Evolutionary conservation across 2,888 invertebrate species (phyloP).

Genomic region (Sesia bembeciformis): DNA sequence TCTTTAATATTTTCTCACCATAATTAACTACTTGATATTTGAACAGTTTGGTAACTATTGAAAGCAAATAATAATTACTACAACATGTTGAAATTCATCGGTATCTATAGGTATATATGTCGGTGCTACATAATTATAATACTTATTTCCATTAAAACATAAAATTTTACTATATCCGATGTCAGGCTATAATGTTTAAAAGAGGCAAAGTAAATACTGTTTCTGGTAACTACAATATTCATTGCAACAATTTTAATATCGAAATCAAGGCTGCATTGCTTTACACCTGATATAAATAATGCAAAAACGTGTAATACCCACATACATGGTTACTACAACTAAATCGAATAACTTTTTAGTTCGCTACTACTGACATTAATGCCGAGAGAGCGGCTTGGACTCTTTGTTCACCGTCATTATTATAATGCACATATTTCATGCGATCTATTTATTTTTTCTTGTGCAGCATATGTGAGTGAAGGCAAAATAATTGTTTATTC

Average conservation of each 20-base stretch:
- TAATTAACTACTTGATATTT: too few relatives aligned
- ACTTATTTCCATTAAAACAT: too few relatives aligned
- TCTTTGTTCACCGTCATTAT: slow-evolving; percentile 29
- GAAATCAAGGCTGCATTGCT: slow-evolving; percentile 1
- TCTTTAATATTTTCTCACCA: too few relatives aligned
- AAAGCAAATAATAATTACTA: too few relatives aligned
- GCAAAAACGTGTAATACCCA: slow-evolving; percentile 13
- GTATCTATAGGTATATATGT: too few relatives aligned
- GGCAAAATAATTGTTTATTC: slow-evolving; percentile 12
- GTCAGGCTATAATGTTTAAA: too few relatives aligned
- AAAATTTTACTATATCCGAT: too few relatives aligned
- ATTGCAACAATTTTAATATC: not conserved
- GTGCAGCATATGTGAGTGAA: slow-evolving; percentile 13
- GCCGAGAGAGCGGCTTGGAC: slow-evolving; percentile 15
- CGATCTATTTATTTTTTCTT: slow-evolving; percentile 35
- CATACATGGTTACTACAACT: slow-evolving; percentile 4
- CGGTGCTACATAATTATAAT: too few relatives aligned
- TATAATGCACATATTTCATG: slow-evolving; percentile 25
- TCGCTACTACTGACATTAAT: slow-evolving; percentile 16
- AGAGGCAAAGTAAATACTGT: too few relatives aligned
- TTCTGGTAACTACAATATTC: too few relatives aligned
- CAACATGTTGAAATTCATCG: too few relatives aligned
- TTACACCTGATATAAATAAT: slow-evolving; percentile 10
- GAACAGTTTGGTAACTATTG: too few relatives aligned
- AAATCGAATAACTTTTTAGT: slow-evolving; percentile 13